Conservation (phyloP, 2,888 invertebrate genomes). For the Synanthedon andrenaeformis region DNA sequence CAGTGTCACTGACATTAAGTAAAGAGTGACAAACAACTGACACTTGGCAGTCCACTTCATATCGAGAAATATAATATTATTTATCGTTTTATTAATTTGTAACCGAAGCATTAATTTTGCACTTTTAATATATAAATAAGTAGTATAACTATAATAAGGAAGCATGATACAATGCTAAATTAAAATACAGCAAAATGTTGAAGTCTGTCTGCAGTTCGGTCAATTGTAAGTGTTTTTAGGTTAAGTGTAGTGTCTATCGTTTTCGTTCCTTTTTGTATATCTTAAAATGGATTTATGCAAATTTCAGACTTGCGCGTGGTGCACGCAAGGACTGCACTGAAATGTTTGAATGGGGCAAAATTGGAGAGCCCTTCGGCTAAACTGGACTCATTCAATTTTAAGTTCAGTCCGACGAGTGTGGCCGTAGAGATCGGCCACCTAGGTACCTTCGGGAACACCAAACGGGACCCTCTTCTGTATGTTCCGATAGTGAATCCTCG, state of each 20-base stretch:
- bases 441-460: constrained; percentile 21
- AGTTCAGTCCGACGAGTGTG: constrained; percentile 43
- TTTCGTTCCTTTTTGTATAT: constrained; percentile 7
- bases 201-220: constrained; percentile 45
- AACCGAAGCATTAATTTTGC: too few species aligned
- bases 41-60: too few species aligned
- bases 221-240: constrained; percentile 52
- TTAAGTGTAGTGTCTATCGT: constrained; percentile 19
- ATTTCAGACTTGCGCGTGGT: constrained; percentile 49
- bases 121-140: background rate
- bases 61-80: too few species aligned
- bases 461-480: constrained; percentile 46
- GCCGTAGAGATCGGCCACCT: constrained; percentile 43
- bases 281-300: background rate
- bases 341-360: constrained; percentile 36
- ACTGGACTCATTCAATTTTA: constrained; percentile 19
- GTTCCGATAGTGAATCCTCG: constrained; percentile 55
- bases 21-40: too few species aligned
- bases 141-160: background rate
- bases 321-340: constrained; percentile 42
- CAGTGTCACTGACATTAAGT: too few species aligned
- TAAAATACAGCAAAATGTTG: constrained; percentile 24
- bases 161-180: background rate
- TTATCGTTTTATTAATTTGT: too few species aligned
- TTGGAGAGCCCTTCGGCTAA: constrained; percentile 17